A percentile compares a stretch with the other conserved stretches of the same genome.
phyloP scores from a whole-genome alignment of 2,113 vertebrate species.

The Paradisaea rubra region DNA sequence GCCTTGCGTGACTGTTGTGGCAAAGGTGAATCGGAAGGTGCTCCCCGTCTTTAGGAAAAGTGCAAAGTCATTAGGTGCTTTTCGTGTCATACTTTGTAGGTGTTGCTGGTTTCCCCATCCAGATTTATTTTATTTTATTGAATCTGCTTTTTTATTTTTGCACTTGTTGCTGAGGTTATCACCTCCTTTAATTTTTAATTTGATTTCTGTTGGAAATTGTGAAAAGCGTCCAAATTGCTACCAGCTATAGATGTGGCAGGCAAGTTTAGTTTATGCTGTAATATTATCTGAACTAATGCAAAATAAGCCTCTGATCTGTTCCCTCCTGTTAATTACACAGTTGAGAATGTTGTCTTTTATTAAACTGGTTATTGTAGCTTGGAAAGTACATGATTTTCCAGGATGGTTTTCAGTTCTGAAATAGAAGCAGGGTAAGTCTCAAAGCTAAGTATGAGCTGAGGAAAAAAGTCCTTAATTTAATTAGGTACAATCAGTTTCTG shows the following conservation, averaged over 20 bases:
- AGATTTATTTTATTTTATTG: not conserved
- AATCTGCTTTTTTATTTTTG: not conserved
- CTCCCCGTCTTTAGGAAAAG: not conserved
- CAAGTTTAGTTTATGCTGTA: not conserved
- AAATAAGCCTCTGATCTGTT: not conserved
- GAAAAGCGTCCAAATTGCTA: not conserved
- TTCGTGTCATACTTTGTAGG: rapidly evolving
- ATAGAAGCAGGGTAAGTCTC: not conserved
- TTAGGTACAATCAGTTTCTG: not conserved
- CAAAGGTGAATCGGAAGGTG: not conserved
- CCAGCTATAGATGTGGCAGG: not conserved
- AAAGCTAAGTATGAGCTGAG: not conserved
- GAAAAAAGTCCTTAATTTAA: not conserved
- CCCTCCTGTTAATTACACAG: not conserved
- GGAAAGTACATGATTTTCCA: not conserved
- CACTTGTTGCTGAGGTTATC: not conserved
- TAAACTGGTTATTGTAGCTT: not conserved
- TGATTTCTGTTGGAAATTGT: not conserved
- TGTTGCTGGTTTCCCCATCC: not conserved
- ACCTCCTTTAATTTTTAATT: not conserved
- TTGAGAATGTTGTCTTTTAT: not conserved
- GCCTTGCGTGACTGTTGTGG: not conserved
- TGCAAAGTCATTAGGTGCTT: constrained; percentile 38
- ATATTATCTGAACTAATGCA: not conserved
- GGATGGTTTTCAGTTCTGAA: not conserved